A percentile compares a stretch with the other conserved stretches of the same genome.
Evolutionary conservation across 2,797 vertebrate species (phyloP).

Genomic region (Novumbra hubbsi): DNA sequence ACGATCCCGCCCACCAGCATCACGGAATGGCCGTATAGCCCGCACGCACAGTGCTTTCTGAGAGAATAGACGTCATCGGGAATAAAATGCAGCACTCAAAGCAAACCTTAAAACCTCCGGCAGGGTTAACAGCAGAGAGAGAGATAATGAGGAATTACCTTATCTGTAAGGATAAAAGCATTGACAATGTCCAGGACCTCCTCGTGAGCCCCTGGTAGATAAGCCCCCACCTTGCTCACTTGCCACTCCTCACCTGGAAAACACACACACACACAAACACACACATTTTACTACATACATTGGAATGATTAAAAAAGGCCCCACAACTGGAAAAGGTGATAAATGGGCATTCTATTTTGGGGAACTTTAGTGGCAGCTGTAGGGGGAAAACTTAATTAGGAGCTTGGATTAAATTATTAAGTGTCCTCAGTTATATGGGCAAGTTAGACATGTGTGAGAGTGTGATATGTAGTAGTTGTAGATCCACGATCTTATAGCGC

Average conservation of each 20-base stretch:
- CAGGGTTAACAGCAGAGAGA: background rate
- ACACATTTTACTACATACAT: background rate
- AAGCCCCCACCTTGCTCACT: slow-evolving; percentile 85
- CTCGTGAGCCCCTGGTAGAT: slow-evolving; percentile 86
- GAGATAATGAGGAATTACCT: slow-evolving; percentile 68
- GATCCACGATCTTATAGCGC: no score
- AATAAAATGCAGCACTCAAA: no score
- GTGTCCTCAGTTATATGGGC: no score
- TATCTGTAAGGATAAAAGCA: slow-evolving; percentile 88
- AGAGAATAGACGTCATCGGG: background rate
- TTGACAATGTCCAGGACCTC: slow-evolving; percentile 86
- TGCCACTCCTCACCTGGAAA: slow-evolving; percentile 89
- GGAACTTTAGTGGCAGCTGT: no score
- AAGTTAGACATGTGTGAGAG: background rate
- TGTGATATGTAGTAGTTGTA: background rate
- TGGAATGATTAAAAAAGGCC: no score
- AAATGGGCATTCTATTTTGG: no score
- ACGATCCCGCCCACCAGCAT: slow-evolving; percentile 64
- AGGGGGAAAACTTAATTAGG: no score
- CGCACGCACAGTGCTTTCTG: slow-evolving; percentile 87
- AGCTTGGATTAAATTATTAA: no score
- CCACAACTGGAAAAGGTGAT: no score
- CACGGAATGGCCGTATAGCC: slow-evolving; percentile 78
- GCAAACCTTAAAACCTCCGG: background rate
- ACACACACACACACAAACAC: slow-evolving; percentile 9